Evolutionary conservation across 2,888 invertebrate species (phyloP).

Genomic region (Yponomeuta malinellus): DNA sequence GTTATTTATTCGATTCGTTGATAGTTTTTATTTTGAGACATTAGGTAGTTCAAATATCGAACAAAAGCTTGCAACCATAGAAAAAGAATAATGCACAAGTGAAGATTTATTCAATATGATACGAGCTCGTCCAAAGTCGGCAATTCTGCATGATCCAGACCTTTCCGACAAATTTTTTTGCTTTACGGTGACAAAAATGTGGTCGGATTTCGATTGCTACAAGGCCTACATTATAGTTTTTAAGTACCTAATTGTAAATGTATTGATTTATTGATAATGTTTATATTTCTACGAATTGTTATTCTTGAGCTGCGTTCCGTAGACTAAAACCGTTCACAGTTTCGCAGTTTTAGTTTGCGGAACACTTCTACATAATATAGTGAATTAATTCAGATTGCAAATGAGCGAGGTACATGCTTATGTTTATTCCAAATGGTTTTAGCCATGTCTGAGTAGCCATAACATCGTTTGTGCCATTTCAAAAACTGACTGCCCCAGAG

Average conservation of each 20-base stretch:
- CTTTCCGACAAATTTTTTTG: not conserved
- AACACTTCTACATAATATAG: not conserved
- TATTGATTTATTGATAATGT: slow-evolving; percentile 43
- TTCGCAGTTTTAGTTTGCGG: not conserved
- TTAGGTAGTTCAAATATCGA: too few species aligned
- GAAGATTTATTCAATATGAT: too few species aligned
- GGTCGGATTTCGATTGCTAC: not conserved
- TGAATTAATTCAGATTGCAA: slow-evolving; percentile 3
- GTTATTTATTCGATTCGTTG: too few species aligned
- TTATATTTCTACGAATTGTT: slow-evolving; percentile 58
- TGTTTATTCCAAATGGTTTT: slow-evolving; percentile 7
- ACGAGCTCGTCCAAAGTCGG: too few species aligned
- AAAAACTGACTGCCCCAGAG: not conserved
- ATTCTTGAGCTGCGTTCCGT: slow-evolving; percentile 21
- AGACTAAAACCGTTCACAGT: not conserved
- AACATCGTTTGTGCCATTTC: slow-evolving; percentile 18
- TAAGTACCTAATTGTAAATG: not conserved
- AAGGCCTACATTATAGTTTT: not conserved
- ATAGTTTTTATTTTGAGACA: too few species aligned
- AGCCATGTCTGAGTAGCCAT: slow-evolving; percentile 7
- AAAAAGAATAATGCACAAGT: too few species aligned
- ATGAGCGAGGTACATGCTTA: not conserved
- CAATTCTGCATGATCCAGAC: too few species aligned
- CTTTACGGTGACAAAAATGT: too few species aligned
- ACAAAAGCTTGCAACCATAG: too few species aligned